Percentiles rank a stretch among this genome's conserved stretches.
Conservation (phyloP, 2,797 vertebrate species). For the Enteromius thamalakanensis region DNA sequence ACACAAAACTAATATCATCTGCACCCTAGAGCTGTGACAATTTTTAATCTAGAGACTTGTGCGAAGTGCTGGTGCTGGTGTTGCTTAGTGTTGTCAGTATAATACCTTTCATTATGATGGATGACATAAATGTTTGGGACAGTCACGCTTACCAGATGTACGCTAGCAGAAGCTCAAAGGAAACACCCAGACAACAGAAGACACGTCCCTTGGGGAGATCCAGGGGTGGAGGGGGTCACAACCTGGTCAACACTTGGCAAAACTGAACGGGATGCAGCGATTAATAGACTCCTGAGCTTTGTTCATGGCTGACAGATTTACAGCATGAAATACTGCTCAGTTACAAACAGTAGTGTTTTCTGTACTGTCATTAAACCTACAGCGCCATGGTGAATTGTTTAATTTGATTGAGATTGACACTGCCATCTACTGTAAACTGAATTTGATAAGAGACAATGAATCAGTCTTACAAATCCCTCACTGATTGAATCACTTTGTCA, state of each 20-base stretch:
- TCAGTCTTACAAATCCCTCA: background rate
- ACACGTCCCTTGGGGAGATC: conserved; percentile 40
- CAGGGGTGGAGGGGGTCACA: conserved; percentile 36
- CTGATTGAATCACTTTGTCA: background rate
- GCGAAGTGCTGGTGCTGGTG: conserved; percentile 16
- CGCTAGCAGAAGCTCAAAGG: conserved; percentile 32
- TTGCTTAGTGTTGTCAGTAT: conserved; percentile 43
- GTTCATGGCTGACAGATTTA: conserved; percentile 30
- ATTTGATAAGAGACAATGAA: background rate
- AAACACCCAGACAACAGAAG: conserved; percentile 48
- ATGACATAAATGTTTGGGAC: conserved; percentile 36
- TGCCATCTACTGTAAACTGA: background rate
- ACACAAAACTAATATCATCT: conserved; percentile 26
- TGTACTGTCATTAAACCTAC: background rate
- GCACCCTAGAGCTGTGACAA: background rate
- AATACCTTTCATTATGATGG: conserved; percentile 53
- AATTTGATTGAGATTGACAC: background rate
- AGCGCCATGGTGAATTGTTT: background rate
- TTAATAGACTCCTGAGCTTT: conserved; percentile 51
- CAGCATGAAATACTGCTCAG: conserved; percentile 9
- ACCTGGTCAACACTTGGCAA: conserved; percentile 42
- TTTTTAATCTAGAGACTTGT: conserved; percentile 42
- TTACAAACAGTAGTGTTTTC: background rate
- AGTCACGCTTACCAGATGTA: conserved; percentile 47
- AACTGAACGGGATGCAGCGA: conserved; percentile 43